Percentiles rank a stretch among this genome's conserved stretches.
Evolutionary conservation across 35 echinoderm and acorn worm species (phyloP).

Genomic region (Holothuria glaberrima): DNA sequence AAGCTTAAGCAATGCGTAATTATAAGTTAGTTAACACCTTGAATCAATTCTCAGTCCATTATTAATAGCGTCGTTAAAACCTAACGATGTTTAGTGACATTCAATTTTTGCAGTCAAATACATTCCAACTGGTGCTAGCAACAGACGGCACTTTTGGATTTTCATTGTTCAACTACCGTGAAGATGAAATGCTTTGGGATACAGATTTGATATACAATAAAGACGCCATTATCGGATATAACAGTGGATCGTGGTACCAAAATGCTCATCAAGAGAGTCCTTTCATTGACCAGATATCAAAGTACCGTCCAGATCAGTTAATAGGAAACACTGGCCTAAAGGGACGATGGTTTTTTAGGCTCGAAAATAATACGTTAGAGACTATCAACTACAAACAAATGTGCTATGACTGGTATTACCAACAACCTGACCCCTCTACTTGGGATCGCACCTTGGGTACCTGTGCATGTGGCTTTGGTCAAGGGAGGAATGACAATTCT

Average conservation of each 20-base stretch:
- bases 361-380: conserved; percentile 75
- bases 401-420: conserved; percentile 81
- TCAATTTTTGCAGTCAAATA: conserved; percentile 71
- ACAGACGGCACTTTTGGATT: conserved; percentile 84
- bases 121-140: conserved; percentile 84
- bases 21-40: too few relatives aligned
- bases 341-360: conserved; percentile 81
- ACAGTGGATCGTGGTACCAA: conserved; percentile 36
- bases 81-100: not conserved
- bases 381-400: conserved; percentile 75
- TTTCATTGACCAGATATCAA: conserved; percentile 24
- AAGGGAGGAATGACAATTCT: conserved; percentile 66
- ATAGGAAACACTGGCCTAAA: conserved; percentile 77
- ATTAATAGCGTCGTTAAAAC: too few relatives aligned
- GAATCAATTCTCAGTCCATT: too few relatives aligned
- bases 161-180: conserved; percentile 80
- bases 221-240: conserved; percentile 85
- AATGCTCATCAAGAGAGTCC: conserved; percentile 62
- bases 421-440: conserved; percentile 71
- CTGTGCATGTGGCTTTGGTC: conserved; percentile 85
- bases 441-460: conserved; percentile 76
- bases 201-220: conserved; percentile 55
- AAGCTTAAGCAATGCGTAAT: too few relatives aligned
- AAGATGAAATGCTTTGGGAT: conserved; percentile 85
- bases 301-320: conserved; percentile 72